A percentile compares a stretch with the other conserved stretches of the same genome.
Conservation (phyloP, 2,113 vertebrate species). For the Syngnathus typhle region DNA sequence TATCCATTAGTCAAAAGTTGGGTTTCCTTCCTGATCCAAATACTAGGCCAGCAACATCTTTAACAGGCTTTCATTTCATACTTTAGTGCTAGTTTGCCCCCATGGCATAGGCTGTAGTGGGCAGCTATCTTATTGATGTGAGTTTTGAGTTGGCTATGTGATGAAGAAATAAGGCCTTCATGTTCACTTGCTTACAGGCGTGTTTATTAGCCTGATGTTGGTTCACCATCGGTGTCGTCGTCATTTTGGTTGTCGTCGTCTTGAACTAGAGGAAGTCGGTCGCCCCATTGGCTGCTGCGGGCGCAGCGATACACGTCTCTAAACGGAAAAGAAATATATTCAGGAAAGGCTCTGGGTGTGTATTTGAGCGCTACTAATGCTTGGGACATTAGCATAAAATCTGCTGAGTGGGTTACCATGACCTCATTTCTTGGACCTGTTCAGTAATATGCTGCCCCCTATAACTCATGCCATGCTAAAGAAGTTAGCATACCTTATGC, state of each 20-base stretch:
- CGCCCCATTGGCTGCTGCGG: constrained; percentile 79
- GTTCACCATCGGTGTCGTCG: constrained; percentile 14
- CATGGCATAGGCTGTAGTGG: neutral
- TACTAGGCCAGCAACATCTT: too few species aligned
- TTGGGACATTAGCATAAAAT: neutral
- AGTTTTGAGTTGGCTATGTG: neutral
- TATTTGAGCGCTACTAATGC: neutral
- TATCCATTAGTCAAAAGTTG: too few species aligned
- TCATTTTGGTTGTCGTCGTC: constrained; percentile 25
- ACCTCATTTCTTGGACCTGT: neutral
- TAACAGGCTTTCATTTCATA: neutral
- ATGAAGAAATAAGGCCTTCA: neutral
- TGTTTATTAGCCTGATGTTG: neutral
- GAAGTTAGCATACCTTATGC: neutral
- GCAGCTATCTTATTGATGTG: neutral
- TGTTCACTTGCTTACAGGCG: neutral
- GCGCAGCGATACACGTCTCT: constrained; percentile 84
- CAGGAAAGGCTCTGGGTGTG: neutral
- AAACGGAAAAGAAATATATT: constrained; percentile 3
- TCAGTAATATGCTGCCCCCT: neutral
- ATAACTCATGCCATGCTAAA: neutral
- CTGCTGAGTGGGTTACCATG: neutral
- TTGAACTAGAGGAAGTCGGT: constrained; percentile 67
- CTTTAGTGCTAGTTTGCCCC: neutral
- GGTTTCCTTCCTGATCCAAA: too few species aligned